Evolutionary conservation across 1,140 invertebrate genomes (phyloP), one percentile per base, ranked within the genome.

Genomic region (Anoplophora glabripennis): DNA sequence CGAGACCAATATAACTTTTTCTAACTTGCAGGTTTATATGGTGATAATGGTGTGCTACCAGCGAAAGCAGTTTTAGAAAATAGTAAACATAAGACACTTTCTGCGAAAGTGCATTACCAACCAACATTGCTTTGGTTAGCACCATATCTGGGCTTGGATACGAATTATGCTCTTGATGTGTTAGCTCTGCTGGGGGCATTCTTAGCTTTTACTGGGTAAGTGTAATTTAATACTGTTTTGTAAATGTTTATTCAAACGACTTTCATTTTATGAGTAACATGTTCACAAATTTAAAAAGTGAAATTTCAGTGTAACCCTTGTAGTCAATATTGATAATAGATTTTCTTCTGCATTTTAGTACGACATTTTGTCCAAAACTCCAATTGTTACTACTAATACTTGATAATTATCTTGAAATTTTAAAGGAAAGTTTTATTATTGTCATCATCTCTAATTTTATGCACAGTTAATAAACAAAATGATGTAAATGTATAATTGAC

Each of bases 1-100:
- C 5, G 21, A 28, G 5, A 5, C 21, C 21, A 28, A 28, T 28
- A 8, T 44, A 52, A 15, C 7, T 28, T 33, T 59, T 52, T 40
- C 12, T 45, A 3, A 40, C 41, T 63, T 66, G n/a, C 69, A 90
- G 89, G 90, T 54, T 75, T 93, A 4, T 92, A 88, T 77, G 89
- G 90, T 1, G 84, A 89, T 66, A 89, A 90, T 83, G 90, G 90
- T 53, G 76, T 93, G 42, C 71, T 91, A 56, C 90, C 90, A 47
- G 87, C 84, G 18, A 81, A 82, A 68, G 76, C 83, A 4, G 80
- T 86, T 21, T 59, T 90, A 59, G 78, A 83, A 58, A 73, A 82
- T 17, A 76, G 76, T 53, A 74, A 66, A 59, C 72, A 75, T 36
- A 67, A 73, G 57, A 70, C 78, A 8, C 68, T 83, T 4, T 66